Conservation (phyloP, 1,140 invertebrate genomes). For the Prorops nasuta region DNA sequence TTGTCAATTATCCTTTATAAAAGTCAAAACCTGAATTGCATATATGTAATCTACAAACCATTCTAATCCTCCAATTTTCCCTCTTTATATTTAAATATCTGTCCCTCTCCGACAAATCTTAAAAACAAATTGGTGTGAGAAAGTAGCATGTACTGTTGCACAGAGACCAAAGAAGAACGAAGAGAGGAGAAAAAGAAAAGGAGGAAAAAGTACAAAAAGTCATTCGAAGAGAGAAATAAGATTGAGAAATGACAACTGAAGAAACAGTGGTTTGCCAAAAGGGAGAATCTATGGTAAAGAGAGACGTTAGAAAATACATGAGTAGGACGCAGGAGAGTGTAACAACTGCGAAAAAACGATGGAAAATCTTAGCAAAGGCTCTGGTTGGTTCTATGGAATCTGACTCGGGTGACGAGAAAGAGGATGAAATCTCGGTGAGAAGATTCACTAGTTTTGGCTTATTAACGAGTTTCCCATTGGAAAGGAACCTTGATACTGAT, state of each 20-base stretch:
- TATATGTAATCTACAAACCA: no score
- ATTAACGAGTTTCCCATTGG: slow-evolving; percentile 42
- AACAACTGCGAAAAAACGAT: slow-evolving; percentile 63
- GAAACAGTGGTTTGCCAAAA: neutral
- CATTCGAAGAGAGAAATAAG: no score
- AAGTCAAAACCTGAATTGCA: no score
- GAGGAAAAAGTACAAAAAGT: neutral
- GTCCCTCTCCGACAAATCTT: no score
- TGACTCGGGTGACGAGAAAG: slow-evolving; percentile 43
- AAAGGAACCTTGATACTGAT: slow-evolving; percentile 33
- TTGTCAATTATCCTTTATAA: no score
- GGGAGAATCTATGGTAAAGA: neutral
- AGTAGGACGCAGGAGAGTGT: slow-evolving; percentile 14
- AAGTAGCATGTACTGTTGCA: no score
- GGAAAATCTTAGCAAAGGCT: slow-evolving; percentile 69
- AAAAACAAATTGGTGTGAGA: no score
- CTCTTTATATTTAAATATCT: no score
- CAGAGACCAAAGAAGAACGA: no score
- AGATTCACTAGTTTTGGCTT: slow-evolving; percentile 61
- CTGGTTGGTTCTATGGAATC: slow-evolving; percentile 55
- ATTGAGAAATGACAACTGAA: slow-evolving; percentile 13
- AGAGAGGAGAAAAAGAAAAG: neutral
- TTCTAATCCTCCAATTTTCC: no score
- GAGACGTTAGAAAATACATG: neutral
- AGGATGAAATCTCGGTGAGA: slow-evolving; percentile 58